A percentile compares a stretch with the other conserved stretches of the same genome.
These are phyloP conservation scores for Epinotia demarniana DNA, from an alignment of 2,888 invertebrate genomes.

Conservation along the genomic window DNA sequence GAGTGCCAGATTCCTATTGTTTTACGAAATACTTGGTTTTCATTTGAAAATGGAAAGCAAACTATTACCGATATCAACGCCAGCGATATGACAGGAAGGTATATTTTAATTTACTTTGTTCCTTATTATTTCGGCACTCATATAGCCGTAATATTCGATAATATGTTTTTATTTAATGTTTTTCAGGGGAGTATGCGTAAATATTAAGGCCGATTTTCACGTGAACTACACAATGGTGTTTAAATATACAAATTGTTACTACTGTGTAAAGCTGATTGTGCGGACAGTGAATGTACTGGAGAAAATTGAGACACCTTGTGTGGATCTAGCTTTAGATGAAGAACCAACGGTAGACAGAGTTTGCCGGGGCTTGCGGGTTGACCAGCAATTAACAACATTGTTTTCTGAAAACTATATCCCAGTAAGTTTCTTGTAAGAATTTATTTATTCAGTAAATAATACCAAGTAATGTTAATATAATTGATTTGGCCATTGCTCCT, in stretches of 20 bases:
- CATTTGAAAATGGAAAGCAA: slow-evolving; percentile 93
- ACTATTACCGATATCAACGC: slow-evolving; percentile 93
- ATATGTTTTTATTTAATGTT: slow-evolving; percentile 30
- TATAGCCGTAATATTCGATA: slow-evolving; percentile 15
- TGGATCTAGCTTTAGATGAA: slow-evolving; percentile 86
- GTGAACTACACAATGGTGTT: slow-evolving; percentile 95
- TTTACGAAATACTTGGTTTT: slow-evolving; percentile 95
- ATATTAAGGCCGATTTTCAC: slow-evolving; percentile 89
- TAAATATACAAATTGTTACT: slow-evolving; percentile 88
- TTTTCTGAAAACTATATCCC: slow-evolving; percentile 96
- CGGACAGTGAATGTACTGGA: slow-evolving; percentile 95
- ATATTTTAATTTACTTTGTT: slow-evolving; percentile 48
- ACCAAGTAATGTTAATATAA: too few species aligned
- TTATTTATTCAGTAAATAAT: neutral
- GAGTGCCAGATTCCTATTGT: slow-evolving; percentile 91
- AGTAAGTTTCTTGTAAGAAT: slow-evolving; percentile 64
- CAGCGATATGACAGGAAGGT: slow-evolving; percentile 89
- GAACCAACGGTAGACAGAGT: slow-evolving; percentile 90
- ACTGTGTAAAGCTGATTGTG: slow-evolving; percentile 93
- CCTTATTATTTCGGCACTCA: slow-evolving; percentile 16
- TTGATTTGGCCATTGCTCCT: too few species aligned
- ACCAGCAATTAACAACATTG: slow-evolving; percentile 92
- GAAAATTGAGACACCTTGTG: slow-evolving; percentile 94
- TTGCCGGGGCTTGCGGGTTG: slow-evolving; percentile 89
- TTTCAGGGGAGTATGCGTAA: slow-evolving; percentile 88